Evolutionary conservation across 1,140 invertebrate genomes (phyloP).

Genomic region (Laodelphax striatellus): DNA sequence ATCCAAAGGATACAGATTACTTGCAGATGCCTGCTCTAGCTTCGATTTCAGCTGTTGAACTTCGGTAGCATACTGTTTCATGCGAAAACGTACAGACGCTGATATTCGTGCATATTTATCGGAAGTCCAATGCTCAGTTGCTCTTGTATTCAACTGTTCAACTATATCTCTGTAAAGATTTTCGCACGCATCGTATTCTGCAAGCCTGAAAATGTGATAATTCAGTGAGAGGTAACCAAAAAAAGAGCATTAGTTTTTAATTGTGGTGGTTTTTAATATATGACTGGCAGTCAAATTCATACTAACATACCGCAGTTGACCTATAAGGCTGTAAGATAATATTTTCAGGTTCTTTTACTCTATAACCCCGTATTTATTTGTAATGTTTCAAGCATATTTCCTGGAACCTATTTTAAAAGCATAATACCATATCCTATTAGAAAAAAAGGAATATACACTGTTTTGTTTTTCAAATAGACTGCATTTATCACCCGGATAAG

Average conservation of each 20-base stretch:
- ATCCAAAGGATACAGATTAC: neutral
- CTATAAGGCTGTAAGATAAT: no score
- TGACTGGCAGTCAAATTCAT: no score
- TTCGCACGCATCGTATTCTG: constrained; percentile 49
- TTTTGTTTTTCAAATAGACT: no score
- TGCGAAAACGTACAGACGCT: constrained; percentile 39
- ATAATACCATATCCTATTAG: no score
- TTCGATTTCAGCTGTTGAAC: constrained; percentile 44
- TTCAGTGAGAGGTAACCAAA: constrained; percentile 5
- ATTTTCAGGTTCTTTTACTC: no score
- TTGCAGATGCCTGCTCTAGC: constrained; percentile 39
- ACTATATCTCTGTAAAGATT: constrained; percentile 46
- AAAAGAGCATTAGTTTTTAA: neutral
- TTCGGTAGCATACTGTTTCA: constrained; percentile 47
- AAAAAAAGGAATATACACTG: no score
- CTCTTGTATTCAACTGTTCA: constrained; percentile 40
- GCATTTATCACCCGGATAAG: no score
- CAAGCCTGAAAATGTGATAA: constrained; percentile 34
- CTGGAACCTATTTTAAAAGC: no score
- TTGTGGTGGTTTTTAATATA: no score
- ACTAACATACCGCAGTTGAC: no score
- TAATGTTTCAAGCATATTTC: no score
- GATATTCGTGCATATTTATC: constrained; percentile 40
- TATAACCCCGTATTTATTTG: no score
- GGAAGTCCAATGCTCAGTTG: constrained; percentile 35